phyloP scores from a whole-genome alignment of 2,888 invertebrate genomes.

The Mythimna lalbum region DNA sequence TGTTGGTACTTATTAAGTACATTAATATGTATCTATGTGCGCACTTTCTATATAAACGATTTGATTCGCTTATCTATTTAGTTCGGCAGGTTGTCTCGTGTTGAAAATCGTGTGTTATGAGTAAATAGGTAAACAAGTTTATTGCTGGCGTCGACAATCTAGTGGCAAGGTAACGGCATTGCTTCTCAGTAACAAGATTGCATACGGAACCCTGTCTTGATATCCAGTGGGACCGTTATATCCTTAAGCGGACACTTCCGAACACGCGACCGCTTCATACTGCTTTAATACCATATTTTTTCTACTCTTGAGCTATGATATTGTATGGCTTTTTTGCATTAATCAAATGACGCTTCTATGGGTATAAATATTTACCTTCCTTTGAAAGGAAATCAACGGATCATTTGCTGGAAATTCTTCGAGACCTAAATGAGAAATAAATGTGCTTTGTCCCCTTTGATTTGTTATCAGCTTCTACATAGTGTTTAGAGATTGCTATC shows the following conservation, averaged over 20 bases:
- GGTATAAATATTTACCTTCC: slow-evolving; percentile 43
- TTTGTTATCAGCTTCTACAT: slow-evolving; percentile 33
- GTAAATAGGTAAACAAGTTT: slow-evolving; percentile 75
- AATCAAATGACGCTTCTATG: slow-evolving; percentile 26
- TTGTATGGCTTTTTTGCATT: slow-evolving; percentile 21
- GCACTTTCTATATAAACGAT: slow-evolving; percentile 31
- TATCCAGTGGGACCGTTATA: slow-evolving; percentile 80
- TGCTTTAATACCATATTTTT: slow-evolving; percentile 61
- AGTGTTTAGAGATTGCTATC: slow-evolving; percentile 34
- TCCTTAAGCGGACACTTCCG: slow-evolving; percentile 79
- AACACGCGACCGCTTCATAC: slow-evolving; percentile 65
- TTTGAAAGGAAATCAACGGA: slow-evolving; percentile 31
- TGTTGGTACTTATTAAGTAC: slow-evolving; percentile 18
- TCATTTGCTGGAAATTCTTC: slow-evolving; percentile 9
- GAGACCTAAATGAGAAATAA: slow-evolving; percentile 17
- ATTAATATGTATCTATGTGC: slow-evolving; percentile 11
- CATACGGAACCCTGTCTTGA: slow-evolving; percentile 74
- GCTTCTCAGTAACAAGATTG: slow-evolving; percentile 74
- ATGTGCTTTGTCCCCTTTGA: not conserved
- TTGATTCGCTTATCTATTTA: slow-evolving; percentile 42
- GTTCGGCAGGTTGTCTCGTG: slow-evolving; percentile 38
- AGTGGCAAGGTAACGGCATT: slow-evolving; percentile 74
- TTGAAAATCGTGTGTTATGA: slow-evolving; percentile 52
- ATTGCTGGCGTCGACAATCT: slow-evolving; percentile 62
- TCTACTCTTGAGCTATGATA: slow-evolving; percentile 39